Evolutionary conservation across 2,113 vertebrate genomes (phyloP), one percentile per base, ranked within the genome.

Genomic region (Xyrauchen texanus): DNA sequence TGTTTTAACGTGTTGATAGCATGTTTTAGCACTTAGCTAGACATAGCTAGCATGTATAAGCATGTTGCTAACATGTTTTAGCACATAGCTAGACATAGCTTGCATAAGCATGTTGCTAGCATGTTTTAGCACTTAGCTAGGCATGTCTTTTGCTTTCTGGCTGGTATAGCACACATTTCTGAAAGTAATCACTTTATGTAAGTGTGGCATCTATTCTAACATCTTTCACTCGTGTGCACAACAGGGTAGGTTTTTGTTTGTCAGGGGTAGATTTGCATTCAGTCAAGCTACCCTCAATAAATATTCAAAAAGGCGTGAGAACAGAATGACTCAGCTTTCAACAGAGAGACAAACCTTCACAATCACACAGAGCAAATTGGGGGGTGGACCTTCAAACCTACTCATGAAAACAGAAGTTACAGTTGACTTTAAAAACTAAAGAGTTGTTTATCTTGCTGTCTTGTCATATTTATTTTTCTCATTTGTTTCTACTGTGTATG

Each of bases 261-360:
- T 55, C 68, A 47, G 60, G 11, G 55, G 8, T 60, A 15, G 1
- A 72, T 72, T 72, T 72, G 70, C 70, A 72, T 72, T 47, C n/a
- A 60, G 44, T 47, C 16, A 55, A 21, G 16, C 44, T 46, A 16
- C 55, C 55, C 55, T 72, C n/a, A 47, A 47, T 72, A 72, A 47
- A 47, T 72, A 72, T 72, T 72, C 70, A 47, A 72, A 60, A 60
- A 60, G 68, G 21, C 3, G 21, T 34, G 21, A 34, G 21, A 34
- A 34, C 68, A 45, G 52, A 57, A 71, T 71, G 68, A 71, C 68
- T 71, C 52, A 45, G 68, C 70, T 8, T 71, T 58, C 44, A 72
- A 46, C 55, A 47, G 4, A 55, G 12, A 45, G 3, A 7, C 55
- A 47, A 15, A 60, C 55, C n/a, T 60, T 60, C 45, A 46, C 53